Conservation (phyloP, 2,113 vertebrate species). For the Onychostruthus taczanowskii region DNA sequence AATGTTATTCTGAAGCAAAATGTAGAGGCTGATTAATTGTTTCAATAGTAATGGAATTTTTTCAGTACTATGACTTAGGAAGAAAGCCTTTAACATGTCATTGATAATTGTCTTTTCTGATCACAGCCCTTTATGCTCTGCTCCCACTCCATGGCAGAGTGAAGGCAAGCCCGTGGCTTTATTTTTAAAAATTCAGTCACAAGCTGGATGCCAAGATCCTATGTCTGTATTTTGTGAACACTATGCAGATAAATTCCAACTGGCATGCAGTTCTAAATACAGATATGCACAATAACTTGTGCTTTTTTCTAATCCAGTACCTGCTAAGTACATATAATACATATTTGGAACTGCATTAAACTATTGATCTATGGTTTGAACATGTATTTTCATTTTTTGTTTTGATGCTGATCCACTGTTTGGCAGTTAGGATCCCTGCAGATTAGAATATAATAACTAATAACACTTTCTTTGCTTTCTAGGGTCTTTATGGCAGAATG, state of each 20-base stretch:
- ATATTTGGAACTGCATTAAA: conserved; percentile 31
- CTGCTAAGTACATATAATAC: neutral
- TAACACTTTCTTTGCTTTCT: conserved; percentile 75
- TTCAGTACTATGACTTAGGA: neutral
- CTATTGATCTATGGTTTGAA: conserved; percentile 56
- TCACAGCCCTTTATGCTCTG: neutral
- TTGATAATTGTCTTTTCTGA: neutral
- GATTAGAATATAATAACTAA: conserved; percentile 73
- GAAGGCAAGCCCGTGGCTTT: neutral
- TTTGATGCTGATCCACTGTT: conserved; percentile 65
- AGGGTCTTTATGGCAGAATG: conserved; percentile 74
- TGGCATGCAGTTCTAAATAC: neutral
- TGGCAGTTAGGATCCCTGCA: conserved; percentile 63
- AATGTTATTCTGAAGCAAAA: neutral
- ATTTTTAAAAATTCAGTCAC: neutral
- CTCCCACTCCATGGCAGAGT: neutral
- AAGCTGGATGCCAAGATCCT: neutral
- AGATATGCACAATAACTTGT: neutral
- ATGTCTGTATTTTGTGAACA: neutral
- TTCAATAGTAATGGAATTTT: neutral
- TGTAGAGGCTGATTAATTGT: neutral
- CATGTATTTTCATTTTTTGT: conserved; percentile 56
- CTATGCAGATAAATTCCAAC: neutral
- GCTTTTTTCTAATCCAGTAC: neutral
- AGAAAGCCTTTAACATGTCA: neutral